Percentiles rank a stretch among this genome's conserved stretches.
Evolutionary conservation across 1,140 invertebrate species (phyloP).

Genomic region (Chironomus tepperi): DNA sequence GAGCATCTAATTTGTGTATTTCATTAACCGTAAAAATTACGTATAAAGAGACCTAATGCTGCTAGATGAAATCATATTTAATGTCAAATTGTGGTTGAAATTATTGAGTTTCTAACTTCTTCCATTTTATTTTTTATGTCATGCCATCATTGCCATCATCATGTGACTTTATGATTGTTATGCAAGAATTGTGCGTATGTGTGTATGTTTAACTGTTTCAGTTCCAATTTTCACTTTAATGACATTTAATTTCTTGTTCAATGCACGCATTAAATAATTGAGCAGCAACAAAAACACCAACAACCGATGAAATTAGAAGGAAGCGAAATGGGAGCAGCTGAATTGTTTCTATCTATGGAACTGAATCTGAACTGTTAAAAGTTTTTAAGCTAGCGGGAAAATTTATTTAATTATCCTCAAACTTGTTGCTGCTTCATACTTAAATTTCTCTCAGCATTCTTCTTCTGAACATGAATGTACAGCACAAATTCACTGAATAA

Average conservation of each 20-base stretch:
- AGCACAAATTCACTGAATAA: constrained; percentile 2
- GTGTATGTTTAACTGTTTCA: background rate
- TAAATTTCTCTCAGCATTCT: background rate
- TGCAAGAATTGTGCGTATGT: background rate
- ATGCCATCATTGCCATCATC: too few relatives aligned
- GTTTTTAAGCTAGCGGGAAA: background rate
- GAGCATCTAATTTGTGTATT: constrained; percentile 13
- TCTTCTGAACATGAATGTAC: background rate
- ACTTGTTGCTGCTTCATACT: background rate
- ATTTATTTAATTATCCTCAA: constrained; percentile 3
- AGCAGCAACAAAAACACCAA: background rate
- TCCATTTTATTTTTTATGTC: too few relatives aligned
- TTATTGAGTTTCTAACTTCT: background rate
- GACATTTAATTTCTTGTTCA: constrained; percentile 9
- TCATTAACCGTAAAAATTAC: constrained; percentile 9
- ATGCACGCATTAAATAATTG: background rate
- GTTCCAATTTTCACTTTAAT: constrained; percentile 14
- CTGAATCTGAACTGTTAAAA: background rate
- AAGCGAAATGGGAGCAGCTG: background rate
- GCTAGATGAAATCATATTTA: background rate
- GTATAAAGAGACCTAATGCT: background rate
- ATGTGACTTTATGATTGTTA: background rate
- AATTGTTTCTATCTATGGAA: background rate
- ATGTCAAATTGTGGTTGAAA: background rate
- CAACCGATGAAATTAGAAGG: background rate